Conservation (phyloP, 1,140 invertebrate species). For the Temnothorax nylanderi region DNA sequence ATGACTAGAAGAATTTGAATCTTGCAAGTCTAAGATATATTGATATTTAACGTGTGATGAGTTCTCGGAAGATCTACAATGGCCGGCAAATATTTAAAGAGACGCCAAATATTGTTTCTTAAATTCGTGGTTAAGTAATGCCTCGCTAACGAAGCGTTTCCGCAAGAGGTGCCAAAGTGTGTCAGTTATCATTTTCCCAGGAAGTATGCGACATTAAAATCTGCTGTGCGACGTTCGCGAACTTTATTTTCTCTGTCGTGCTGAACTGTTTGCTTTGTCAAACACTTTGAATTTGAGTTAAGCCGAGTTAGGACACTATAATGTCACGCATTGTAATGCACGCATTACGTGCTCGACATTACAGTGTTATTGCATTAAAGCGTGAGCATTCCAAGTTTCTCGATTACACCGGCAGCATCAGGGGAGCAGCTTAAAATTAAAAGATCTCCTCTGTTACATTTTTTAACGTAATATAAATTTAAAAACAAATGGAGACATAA, state of each 20-base stretch:
- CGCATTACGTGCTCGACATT: not conserved
- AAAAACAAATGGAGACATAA: not conserved
- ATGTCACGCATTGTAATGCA: not conserved
- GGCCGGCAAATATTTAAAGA: conserved; percentile 59
- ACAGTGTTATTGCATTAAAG: not conserved
- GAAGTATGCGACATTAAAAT: conserved; percentile 39
- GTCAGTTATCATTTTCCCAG: conserved; percentile 48
- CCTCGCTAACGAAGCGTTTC: conserved; percentile 51
- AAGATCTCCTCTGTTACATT: not conserved
- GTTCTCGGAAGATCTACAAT: conserved; percentile 55
- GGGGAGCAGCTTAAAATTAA: not conserved
- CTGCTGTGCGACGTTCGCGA: not conserved
- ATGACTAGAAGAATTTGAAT: conserved; percentile 1
- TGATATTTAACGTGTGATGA: conserved; percentile 38
- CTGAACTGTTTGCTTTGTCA: not conserved
- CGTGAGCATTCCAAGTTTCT: not conserved
- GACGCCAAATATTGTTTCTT: conserved; percentile 67
- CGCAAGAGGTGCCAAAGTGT: conserved; percentile 55
- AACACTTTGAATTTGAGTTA: not conserved
- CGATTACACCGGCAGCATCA: not conserved
- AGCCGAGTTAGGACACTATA: not conserved
- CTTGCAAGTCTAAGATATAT: conserved; percentile 38
- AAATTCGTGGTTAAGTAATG: conserved; percentile 50
- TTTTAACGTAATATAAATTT: conserved; percentile 1
- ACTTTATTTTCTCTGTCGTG: not conserved